These are phyloP conservation scores for Polydrusus tereticollis DNA, from an alignment of 2,888 invertebrate species.

Conservation along the genomic window DNA sequence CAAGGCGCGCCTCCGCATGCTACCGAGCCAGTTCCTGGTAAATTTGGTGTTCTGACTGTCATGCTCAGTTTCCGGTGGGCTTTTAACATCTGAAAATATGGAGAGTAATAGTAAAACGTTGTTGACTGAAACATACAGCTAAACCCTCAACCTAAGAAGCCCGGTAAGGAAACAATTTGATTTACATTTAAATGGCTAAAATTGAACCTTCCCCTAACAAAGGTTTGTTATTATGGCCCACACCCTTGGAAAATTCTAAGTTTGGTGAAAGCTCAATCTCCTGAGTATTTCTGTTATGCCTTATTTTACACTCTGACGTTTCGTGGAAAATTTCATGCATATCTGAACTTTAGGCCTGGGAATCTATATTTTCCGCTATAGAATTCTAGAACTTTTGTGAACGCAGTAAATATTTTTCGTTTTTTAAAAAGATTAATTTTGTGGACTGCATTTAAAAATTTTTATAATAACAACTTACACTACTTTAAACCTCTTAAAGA, in stretches of 20 bases:
- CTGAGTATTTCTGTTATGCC: conserved; percentile 22
- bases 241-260: background rate
- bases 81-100: conserved; percentile 82
- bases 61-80: conserved; percentile 89
- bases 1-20: conserved; percentile 67
- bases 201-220: background rate
- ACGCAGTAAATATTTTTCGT: too few species aligned
- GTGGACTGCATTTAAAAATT: too few species aligned
- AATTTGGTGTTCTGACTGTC: conserved; percentile 87
- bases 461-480: too few species aligned
- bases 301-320: conserved; percentile 17
- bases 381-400: background rate
- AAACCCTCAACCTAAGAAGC: too few species aligned
- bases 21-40: conserved; percentile 69
- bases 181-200: conserved; percentile 8
- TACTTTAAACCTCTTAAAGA: too few species aligned
- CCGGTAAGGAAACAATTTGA: background rate
- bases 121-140: too few species aligned
- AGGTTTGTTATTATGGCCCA: background rate
- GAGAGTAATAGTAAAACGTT: too few species aligned
- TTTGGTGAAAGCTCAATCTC: conserved; percentile 13
- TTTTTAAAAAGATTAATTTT: too few species aligned
- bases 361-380: conserved; percentile 18
- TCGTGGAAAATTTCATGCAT: conserved; percentile 20
- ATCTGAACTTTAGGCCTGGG: conserved; percentile 13